Percentiles rank a stretch among this genome's conserved stretches.
These are phyloP conservation scores for Arnoldichthys spilopterus DNA, from an alignment of 2,797 vertebrate genomes.

Conservation along the genomic window DNA sequence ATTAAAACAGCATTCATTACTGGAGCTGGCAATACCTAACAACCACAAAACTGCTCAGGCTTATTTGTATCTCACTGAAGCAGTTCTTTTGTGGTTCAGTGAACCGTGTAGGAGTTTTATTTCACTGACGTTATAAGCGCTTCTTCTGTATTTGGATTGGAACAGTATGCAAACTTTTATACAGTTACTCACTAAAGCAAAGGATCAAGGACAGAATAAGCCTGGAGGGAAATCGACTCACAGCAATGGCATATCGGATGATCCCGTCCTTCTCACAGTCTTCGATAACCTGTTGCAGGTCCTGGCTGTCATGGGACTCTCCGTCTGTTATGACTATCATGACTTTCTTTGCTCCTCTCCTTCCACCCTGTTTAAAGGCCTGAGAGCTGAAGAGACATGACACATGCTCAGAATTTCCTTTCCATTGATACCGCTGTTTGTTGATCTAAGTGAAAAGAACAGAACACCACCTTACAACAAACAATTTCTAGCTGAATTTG, in stretches of 20 bases:
- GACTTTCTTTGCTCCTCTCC: slow-evolving; percentile 96
- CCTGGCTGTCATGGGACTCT: slow-evolving; percentile 93
- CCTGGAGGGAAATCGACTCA: slow-evolving; percentile 74
- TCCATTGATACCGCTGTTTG: too few relatives aligned
- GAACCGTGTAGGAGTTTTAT: slow-evolving; percentile 12
- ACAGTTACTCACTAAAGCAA: neutral
- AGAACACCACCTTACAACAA: too few relatives aligned
- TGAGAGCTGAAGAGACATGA: slow-evolving; percentile 81
- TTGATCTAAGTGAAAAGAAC: too few relatives aligned
- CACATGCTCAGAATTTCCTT: neutral
- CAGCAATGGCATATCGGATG: slow-evolving; percentile 94
- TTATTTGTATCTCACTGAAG: slow-evolving; percentile 10
- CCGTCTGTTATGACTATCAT: slow-evolving; percentile 99
- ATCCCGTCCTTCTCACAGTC: slow-evolving; percentile 94
- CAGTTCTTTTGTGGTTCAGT: slow-evolving; percentile 20
- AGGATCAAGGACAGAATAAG: neutral
- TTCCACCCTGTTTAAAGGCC: slow-evolving; percentile 94
- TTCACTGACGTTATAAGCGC: slow-evolving; percentile 2
- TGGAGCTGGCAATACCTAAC: slow-evolving; percentile 4
- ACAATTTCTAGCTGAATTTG: too few relatives aligned
- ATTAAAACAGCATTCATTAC: slow-evolving; percentile 24
- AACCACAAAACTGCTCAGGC: slow-evolving; percentile 11
- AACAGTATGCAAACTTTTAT: neutral
- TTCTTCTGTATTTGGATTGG: slow-evolving; percentile 5
- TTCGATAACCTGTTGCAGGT: slow-evolving; percentile 93